Evolutionary conservation across 2,113 vertebrate species (phyloP).

Genomic region (Chloebia gouldiae): DNA sequence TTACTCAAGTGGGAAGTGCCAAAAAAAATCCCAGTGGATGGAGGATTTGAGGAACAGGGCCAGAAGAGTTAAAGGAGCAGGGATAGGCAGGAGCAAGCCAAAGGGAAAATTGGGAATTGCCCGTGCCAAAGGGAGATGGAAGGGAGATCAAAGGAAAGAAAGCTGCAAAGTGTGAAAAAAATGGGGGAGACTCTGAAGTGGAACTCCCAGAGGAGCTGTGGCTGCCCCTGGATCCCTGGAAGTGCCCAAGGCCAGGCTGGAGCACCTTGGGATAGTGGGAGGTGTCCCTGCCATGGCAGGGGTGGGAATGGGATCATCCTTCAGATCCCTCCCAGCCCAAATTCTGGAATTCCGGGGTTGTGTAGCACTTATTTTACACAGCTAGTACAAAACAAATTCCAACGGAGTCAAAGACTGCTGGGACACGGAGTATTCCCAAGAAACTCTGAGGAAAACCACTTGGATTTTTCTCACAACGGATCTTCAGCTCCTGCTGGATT

Average conservation of each 20-base stretch:
- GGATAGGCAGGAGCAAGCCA: background rate
- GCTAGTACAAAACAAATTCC: background rate
- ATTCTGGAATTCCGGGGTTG: background rate
- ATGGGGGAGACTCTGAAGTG: fast-evolving
- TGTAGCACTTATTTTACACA: fast-evolving
- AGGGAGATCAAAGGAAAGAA: background rate
- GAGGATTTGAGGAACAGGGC: background rate
- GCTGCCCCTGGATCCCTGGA: background rate
- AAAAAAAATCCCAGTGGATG: background rate
- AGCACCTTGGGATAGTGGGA: fast-evolving
- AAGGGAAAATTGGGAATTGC: background rate
- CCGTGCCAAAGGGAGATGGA: background rate
- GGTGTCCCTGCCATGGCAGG: background rate
- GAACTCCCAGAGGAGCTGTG: background rate
- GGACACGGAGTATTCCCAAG: background rate
- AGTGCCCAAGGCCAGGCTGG: background rate
- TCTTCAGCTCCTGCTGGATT: background rate
- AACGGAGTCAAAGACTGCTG: fast-evolving
- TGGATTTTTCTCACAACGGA: background rate
- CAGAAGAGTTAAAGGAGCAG: background rate
- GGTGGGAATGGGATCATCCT: background rate
- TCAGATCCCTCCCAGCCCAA: background rate
- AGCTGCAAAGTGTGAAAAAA: background rate
- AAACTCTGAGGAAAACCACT: background rate
- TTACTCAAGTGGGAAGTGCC: background rate